Conservation (phyloP, 2,797 vertebrate genomes). For the Tiaroga cobitis region DNA sequence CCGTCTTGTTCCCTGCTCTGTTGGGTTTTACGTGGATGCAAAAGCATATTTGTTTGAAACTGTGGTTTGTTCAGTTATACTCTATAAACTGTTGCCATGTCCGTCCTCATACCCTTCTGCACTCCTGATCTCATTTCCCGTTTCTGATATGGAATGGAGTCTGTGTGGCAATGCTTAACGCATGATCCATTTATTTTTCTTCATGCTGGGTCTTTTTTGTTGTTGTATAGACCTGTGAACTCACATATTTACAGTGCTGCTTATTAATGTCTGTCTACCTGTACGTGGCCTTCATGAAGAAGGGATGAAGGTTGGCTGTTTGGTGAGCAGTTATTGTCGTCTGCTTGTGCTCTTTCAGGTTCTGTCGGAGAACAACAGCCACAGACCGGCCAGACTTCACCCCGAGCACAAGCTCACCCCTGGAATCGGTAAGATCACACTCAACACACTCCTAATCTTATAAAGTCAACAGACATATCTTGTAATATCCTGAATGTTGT, state of each 20-base stretch:
- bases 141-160: slow-evolving; percentile 81
- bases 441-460: not conserved
- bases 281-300: slow-evolving; percentile 69
- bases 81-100: slow-evolving; percentile 76
- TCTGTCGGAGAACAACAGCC: slow-evolving; percentile 84
- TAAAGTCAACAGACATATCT: not conserved
- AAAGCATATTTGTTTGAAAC: slow-evolving; percentile 79
- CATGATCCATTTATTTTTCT: slow-evolving; percentile 78
- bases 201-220: slow-evolving; percentile 64
- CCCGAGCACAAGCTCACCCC: slow-evolving; percentile 84
- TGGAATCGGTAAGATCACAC: slow-evolving; percentile 81
- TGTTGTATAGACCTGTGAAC: slow-evolving; percentile 70
- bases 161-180: slow-evolving; percentile 78
- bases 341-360: slow-evolving; percentile 76
- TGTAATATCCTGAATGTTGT: not conserved
- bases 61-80: slow-evolving; percentile 59
- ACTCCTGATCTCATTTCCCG: slow-evolving; percentile 76
- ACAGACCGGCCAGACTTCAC: slow-evolving; percentile 80
- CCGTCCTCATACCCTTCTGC: slow-evolving; percentile 70
- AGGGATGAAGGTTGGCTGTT: slow-evolving; percentile 30
- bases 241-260: slow-evolving; percentile 82
- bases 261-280: slow-evolving; percentile 86
- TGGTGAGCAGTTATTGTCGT: slow-evolving; percentile 34
- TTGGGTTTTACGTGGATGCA: slow-evolving; percentile 77
- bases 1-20: slow-evolving; percentile 66